These are phyloP conservation scores for Brachionus paranguensis DNA, from an alignment of 1,140 invertebrate genomes.

Conservation along the genomic window DNA sequence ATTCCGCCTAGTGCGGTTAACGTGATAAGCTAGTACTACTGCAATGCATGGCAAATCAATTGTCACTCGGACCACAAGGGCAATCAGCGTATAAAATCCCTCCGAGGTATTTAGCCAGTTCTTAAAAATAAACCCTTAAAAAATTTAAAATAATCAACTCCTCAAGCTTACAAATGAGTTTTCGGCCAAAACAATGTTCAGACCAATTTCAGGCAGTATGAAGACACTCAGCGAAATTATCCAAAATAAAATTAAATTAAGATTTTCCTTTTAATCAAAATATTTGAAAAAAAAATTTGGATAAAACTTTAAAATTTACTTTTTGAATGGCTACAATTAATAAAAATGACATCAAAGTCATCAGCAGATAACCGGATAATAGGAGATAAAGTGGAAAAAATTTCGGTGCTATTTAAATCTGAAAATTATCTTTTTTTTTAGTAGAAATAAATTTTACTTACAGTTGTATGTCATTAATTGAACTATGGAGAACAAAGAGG, in stretches of 20 bases:
- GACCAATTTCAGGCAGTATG: slow-evolving; percentile 28
- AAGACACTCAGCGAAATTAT: slow-evolving; percentile 25
- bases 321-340: slow-evolving; percentile 30
- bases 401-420: neutral
- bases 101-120: neutral
- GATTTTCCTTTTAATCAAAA: neutral
- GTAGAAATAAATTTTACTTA: neutral
- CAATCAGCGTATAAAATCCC: slow-evolving; percentile 4
- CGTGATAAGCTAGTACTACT: neutral
- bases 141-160: neutral
- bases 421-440: neutral
- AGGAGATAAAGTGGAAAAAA: slow-evolving; percentile 9
- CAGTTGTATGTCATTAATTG: slow-evolving; percentile 34
- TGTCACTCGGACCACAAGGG: neutral
- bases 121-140: neutral
- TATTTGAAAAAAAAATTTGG: neutral
- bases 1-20: slow-evolving; percentile 5
- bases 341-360: slow-evolving; percentile 37
- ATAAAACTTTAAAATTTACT: neutral
- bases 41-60: slow-evolving; percentile 28
- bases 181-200: slow-evolving; percentile 32
- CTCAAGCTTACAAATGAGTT: slow-evolving; percentile 31
- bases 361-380: slow-evolving; percentile 11
- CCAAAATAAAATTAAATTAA: slow-evolving; percentile 37
- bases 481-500: slow-evolving; percentile 25